phyloP scores from a whole-genome alignment of 2,113 vertebrate genomes.

The Argyrosomus japonicus region DNA sequence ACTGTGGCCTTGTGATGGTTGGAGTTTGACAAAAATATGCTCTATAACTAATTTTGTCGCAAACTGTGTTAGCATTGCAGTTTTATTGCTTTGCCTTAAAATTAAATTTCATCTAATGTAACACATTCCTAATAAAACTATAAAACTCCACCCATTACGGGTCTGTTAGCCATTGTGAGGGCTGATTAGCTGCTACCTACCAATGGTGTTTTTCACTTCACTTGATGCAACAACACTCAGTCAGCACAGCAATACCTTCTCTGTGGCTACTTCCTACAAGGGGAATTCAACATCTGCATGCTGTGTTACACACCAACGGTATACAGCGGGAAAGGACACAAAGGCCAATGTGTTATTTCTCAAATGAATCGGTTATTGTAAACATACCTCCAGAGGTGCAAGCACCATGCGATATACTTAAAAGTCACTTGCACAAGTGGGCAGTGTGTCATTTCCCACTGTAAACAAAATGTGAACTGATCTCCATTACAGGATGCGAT shows the following conservation, averaged over 20 bases:
- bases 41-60: neutral
- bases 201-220: constrained; percentile 66
- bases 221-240: constrained; percentile 52
- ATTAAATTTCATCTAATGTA: neutral
- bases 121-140: neutral
- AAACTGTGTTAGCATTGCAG: neutral
- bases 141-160: constrained; percentile 60
- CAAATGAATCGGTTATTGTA: neutral
- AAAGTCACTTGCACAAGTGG: constrained; percentile 27
- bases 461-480: constrained; percentile 45
- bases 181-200: constrained; percentile 46
- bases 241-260: constrained; percentile 49
- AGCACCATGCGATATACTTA: neutral
- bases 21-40: constrained; percentile 53
- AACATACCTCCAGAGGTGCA: neutral
- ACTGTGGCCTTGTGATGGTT: constrained; percentile 57
- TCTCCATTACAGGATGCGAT: constrained; percentile 40
- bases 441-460: constrained; percentile 66
- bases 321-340: constrained; percentile 71
- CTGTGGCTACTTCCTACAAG: constrained; percentile 46
- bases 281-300: constrained; percentile 63
- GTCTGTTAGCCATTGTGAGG: constrained; percentile 63
- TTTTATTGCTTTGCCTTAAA: neutral
- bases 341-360: neutral
- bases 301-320: constrained; percentile 26